These are phyloP conservation scores for Heliconius sara DNA, from an alignment of 2,888 invertebrate species.

Conservation along the genomic window DNA sequence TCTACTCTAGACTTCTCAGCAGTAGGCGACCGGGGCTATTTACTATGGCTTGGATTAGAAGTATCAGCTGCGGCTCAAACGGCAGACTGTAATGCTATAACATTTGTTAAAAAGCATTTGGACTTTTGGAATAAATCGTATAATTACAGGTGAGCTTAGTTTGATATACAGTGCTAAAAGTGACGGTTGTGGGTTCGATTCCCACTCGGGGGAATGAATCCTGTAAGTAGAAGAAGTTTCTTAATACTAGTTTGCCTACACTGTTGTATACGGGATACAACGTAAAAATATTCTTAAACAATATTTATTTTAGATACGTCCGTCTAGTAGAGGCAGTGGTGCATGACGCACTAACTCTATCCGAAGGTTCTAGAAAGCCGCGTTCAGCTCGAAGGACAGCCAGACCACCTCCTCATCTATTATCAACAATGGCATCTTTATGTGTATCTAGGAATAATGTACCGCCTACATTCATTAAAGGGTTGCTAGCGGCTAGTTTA, in stretches of 20 bases:
- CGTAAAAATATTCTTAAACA: background rate
- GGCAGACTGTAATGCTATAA: constrained; percentile 87
- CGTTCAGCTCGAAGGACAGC: constrained; percentile 80
- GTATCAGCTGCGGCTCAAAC: constrained; percentile 88
- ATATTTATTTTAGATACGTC: constrained; percentile 86
- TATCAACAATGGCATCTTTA: constrained; percentile 89
- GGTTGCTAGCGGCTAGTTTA: constrained; percentile 62
- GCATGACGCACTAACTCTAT: constrained; percentile 93
- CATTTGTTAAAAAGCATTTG: constrained; percentile 89
- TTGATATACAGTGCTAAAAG: background rate
- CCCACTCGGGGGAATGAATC: background rate
- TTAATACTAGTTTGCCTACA: background rate
- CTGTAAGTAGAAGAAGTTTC: background rate
- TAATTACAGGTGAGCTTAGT: constrained; percentile 85
- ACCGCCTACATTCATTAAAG: constrained; percentile 79
- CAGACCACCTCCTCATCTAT: constrained; percentile 94
- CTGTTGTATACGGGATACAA: no score
- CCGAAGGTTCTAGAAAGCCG: constrained; percentile 72
- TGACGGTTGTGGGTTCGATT: background rate
- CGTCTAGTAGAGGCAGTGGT: constrained; percentile 94
- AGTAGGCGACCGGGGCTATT: constrained; percentile 90
- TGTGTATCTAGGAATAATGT: constrained; percentile 82
- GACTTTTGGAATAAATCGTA: constrained; percentile 91
- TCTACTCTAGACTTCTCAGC: constrained; percentile 87
- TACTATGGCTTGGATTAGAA: constrained; percentile 90